phyloP scores from a whole-genome alignment of 2,888 invertebrate genomes.

The Synanthedon vespiformis region DNA sequence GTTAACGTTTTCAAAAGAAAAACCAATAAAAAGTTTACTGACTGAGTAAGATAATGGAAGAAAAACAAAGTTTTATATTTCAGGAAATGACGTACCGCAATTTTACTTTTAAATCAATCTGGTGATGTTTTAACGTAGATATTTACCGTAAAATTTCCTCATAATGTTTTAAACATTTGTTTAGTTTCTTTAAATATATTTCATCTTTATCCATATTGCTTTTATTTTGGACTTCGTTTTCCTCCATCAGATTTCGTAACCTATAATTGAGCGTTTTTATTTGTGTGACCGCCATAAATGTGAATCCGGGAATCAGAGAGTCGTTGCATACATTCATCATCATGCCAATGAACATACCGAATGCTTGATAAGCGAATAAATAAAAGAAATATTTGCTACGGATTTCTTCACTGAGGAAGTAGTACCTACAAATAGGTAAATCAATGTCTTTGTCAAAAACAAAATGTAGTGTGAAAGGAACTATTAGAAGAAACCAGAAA shows the following conservation, averaged over 20 bases:
- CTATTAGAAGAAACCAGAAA: neutral
- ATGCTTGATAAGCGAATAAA: neutral
- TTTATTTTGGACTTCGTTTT: neutral
- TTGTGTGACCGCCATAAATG: neutral
- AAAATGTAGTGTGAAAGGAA: neutral
- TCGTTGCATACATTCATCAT: neutral
- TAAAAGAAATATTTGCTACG: neutral
- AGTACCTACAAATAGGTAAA: neutral
- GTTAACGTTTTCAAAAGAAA: no score
- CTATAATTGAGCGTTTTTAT: neutral
- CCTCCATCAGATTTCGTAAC: neutral
- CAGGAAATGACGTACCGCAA: neutral
- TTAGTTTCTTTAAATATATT: neutral
- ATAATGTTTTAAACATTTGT: neutral
- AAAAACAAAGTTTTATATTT: neutral
- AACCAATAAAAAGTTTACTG: no score
- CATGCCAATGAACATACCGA: neutral
- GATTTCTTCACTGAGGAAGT: neutral
- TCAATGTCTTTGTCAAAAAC: neutral
- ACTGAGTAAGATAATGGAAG: no score
- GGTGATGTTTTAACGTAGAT: neutral
- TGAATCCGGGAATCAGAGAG: neutral
- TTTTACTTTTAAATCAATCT: no score
- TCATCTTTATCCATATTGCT: neutral
- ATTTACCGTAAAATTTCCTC: neutral